These are phyloP conservation scores for Nettapus auritus DNA, from an alignment of 2,113 vertebrate species.

Conservation along the genomic window DNA sequence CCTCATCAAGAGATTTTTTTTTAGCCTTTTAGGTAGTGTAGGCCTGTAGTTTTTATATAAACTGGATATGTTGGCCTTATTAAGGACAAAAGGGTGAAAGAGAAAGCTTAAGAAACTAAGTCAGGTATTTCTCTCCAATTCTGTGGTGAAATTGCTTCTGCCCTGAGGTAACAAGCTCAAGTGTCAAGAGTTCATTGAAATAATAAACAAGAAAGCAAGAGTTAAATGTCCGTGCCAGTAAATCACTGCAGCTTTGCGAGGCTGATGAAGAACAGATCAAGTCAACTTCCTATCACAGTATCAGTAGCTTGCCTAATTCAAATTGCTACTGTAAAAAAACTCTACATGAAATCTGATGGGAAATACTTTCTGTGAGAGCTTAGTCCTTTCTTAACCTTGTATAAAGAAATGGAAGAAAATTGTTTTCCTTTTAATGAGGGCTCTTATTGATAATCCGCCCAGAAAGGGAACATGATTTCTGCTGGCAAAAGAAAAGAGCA, in stretches of 20 bases:
- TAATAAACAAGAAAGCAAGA: not conserved
- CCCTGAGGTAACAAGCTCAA: not conserved
- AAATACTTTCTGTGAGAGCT: not conserved
- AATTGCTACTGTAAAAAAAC: not conserved
- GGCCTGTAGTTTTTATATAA: not conserved
- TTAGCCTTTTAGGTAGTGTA: not conserved
- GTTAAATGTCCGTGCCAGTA: not conserved
- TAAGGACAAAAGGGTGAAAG: not conserved
- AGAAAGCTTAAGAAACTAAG: not conserved
- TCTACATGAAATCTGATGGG: not conserved
- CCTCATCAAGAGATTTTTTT: not conserved
- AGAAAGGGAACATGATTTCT: not conserved
- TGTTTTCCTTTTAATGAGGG: not conserved
- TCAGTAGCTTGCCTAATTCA: not conserved
- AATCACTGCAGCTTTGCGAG: not conserved
- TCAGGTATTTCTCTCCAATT: not conserved
- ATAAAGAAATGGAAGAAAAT: not conserved
- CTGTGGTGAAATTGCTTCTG: not conserved
- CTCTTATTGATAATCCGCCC: not conserved
- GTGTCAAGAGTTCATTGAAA: not conserved
- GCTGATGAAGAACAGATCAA: not conserved
- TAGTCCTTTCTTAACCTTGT: not conserved
- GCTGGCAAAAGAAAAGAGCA: not conserved
- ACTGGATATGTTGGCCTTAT: too few relatives aligned
- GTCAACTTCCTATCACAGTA: not conserved